Evolutionary conservation across 2,797 vertebrate species (phyloP).

Genomic region (Lutjanus argentimaculatus): DNA sequence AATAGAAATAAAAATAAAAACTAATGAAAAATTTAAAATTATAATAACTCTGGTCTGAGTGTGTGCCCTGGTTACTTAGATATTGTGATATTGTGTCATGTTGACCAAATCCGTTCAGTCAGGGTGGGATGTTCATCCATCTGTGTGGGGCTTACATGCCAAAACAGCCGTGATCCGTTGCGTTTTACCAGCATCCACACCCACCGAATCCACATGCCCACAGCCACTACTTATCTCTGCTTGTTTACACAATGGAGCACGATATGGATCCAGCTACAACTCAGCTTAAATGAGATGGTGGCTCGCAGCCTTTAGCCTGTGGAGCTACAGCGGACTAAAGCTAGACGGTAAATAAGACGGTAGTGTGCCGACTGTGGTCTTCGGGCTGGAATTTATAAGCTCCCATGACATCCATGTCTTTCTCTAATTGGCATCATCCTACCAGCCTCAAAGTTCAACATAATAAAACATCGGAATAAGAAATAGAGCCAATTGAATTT

Average conservation of each 20-base stretch:
- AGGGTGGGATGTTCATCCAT: constrained; percentile 64
- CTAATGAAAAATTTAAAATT: no score
- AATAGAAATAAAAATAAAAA: no score
- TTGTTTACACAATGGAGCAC: constrained; percentile 51
- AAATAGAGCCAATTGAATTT: constrained; percentile 49
- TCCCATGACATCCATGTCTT: constrained; percentile 41
- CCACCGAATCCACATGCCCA: constrained; percentile 48
- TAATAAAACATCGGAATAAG: constrained; percentile 45
- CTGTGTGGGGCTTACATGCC: constrained; percentile 66
- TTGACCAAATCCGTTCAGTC: constrained; percentile 61
- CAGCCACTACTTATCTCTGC: constrained; percentile 49
- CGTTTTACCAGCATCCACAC: constrained; percentile 53
- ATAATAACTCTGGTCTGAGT: neutral
- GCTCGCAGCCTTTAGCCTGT: constrained; percentile 35
- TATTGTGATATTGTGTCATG: constrained; percentile 41
- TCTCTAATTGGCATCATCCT: constrained; percentile 57
- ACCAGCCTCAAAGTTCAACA: constrained; percentile 36
- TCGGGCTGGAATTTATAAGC: constrained; percentile 29
- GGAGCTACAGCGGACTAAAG: constrained; percentile 24
- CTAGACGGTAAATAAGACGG: constrained; percentile 30
- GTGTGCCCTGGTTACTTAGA: constrained; percentile 33
- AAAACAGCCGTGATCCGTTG: constrained; percentile 56
- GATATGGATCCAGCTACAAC: constrained; percentile 52
- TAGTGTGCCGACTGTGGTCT: constrained; percentile 17
- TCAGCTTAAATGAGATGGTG: constrained; percentile 37